These are phyloP conservation scores for Hassar affinis DNA, from an alignment of 2,113 vertebrate genomes.

Conservation along the genomic window DNA sequence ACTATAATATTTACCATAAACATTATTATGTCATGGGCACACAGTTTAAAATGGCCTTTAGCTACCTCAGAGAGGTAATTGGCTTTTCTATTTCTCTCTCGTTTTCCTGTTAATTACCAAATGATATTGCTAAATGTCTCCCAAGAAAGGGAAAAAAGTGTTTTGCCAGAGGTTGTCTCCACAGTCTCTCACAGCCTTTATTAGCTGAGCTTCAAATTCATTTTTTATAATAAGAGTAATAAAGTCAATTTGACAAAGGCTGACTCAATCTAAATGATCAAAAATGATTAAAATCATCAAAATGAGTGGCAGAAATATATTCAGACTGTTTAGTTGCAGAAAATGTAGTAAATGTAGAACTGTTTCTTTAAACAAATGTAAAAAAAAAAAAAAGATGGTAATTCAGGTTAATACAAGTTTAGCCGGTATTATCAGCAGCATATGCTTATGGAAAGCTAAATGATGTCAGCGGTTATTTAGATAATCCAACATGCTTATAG, in stretches of 20 bases:
- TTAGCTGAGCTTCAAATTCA: constrained; percentile 16
- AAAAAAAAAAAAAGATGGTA: not conserved
- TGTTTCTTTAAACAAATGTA: not conserved
- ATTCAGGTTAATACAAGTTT: constrained; percentile 24
- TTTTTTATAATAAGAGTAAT: constrained; percentile 1
- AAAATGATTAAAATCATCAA: constrained; percentile 3
- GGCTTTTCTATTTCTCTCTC: constrained; percentile 80
- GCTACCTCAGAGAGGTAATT: constrained; percentile 83
- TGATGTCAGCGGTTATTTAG: constrained; percentile 22
- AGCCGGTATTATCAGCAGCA: constrained; percentile 28
- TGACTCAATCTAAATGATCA: not conserved
- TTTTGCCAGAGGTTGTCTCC: constrained; percentile 66
- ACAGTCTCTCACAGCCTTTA: constrained; percentile 63
- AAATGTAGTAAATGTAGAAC: not conserved
- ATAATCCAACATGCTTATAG: constrained; percentile 25
- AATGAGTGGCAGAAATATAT: constrained; percentile 3
- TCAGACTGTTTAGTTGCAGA: not conserved
- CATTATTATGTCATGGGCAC: constrained; percentile 87
- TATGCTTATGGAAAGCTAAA: constrained; percentile 18
- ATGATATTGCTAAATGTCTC: constrained; percentile 77
- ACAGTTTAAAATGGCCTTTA: constrained; percentile 87
- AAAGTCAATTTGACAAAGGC: not conserved
- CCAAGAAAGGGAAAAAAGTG: constrained; percentile 66
- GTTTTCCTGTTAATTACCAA: constrained; percentile 79
- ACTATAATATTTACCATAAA: constrained; percentile 89